A percentile compares a stretch with the other conserved stretches of the same genome.
Evolutionary conservation across 2,797 vertebrate genomes (phyloP).

Genomic region (Pitangus sulphuratus): DNA sequence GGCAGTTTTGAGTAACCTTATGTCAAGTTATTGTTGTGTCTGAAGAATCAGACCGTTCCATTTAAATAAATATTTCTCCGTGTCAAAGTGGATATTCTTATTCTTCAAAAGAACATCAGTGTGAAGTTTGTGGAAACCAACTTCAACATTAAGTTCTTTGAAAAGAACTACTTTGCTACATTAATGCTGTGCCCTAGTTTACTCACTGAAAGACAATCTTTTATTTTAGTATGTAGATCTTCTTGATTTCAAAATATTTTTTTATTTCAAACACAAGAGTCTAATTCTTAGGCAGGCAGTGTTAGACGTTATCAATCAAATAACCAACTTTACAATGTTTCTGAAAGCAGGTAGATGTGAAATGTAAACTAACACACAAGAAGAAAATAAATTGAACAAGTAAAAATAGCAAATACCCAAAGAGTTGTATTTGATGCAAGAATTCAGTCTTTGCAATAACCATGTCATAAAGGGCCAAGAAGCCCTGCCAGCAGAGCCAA

Average conservation of each 20-base stretch:
- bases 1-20: background rate
- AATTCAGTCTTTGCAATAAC: background rate
- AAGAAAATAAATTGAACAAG: background rate
- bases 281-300: background rate
- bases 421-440: background rate
- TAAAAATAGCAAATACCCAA: background rate
- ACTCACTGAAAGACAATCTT: background rate
- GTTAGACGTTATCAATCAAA: background rate
- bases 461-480: accelerated
- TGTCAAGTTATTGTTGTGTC: background rate
- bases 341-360: background rate
- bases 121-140: background rate
- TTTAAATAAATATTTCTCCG: background rate
- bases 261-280: background rate
- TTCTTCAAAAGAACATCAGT: background rate
- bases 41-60: background rate
- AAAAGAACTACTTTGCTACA: background rate
- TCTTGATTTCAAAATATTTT: background rate
- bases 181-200: background rate
- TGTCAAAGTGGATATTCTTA: background rate
- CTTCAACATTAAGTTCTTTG: background rate
- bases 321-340: background rate
- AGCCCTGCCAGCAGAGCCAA: background rate
- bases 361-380: background rate
- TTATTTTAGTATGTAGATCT: background rate